These are phyloP conservation scores for Dolichopus griseipennis DNA, from an alignment of 2,888 invertebrate genomes.

Conservation along the genomic window DNA sequence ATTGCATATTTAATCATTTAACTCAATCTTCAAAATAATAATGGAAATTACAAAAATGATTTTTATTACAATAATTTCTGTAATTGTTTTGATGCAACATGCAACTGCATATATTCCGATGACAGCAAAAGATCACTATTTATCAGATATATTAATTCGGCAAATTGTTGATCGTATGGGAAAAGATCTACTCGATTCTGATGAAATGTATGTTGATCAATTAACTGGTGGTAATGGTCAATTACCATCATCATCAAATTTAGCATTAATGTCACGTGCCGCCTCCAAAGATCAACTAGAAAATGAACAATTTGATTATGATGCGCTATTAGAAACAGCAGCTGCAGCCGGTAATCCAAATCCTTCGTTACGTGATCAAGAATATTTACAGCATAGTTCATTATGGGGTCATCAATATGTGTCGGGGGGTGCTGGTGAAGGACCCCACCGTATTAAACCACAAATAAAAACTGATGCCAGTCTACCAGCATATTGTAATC, in stretches of 20 bases:
- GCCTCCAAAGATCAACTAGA: slow-evolving; percentile 49
- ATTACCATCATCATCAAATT: slow-evolving; percentile 29
- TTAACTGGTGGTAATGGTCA: slow-evolving; percentile 27
- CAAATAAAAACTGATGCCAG: slow-evolving; percentile 85
- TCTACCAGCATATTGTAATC: slow-evolving; percentile 96
- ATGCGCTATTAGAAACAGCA: slow-evolving; percentile 53
- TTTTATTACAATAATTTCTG: neutral
- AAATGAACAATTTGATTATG: slow-evolving; percentile 62
- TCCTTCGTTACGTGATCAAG: slow-evolving; percentile 77
- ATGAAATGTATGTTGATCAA: slow-evolving; percentile 46
- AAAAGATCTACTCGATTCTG: slow-evolving; percentile 55
- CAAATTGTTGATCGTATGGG: slow-evolving; percentile 72
- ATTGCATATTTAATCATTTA: too few species aligned
- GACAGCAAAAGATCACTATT: slow-evolving; percentile 49
- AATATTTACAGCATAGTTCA: slow-evolving; percentile 73
- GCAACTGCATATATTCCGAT: neutral
- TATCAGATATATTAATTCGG: slow-evolving; percentile 63
- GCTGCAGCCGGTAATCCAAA: slow-evolving; percentile 47
- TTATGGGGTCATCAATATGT: slow-evolving; percentile 69
- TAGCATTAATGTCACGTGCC: slow-evolving; percentile 46
- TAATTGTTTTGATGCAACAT: neutral
- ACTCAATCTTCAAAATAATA: neutral
- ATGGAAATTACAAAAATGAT: neutral
- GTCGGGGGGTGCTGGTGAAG: slow-evolving; percentile 68
- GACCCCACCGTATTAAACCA: slow-evolving; percentile 37